Percentiles rank a stretch among this genome's conserved stretches.
Conservation (phyloP, 1,140 invertebrate genomes). For the Heliconius himera region DNA sequence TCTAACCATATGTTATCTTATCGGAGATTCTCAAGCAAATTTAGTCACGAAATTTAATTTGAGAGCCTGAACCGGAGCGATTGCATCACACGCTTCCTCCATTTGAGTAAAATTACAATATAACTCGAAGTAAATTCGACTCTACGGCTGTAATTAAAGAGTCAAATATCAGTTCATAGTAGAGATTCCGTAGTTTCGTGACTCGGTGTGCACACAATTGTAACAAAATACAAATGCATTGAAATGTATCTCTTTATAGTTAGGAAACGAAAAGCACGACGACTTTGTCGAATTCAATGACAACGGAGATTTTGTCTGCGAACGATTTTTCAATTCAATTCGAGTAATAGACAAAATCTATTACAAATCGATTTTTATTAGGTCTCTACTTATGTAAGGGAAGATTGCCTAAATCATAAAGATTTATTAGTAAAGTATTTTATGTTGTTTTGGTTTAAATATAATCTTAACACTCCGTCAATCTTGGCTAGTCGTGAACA, state of each 20-base stretch:
- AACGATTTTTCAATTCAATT: not conserved
- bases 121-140: constrained; percentile 19
- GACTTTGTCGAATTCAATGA: constrained; percentile 29
- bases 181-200: constrained; percentile 28
- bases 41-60: constrained; percentile 39
- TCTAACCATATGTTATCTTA: constrained; percentile 26
- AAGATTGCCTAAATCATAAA: not conserved
- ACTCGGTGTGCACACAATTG: constrained; percentile 29
- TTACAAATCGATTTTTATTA: not conserved
- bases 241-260: constrained; percentile 36
- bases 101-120: constrained; percentile 14
- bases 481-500: no score
- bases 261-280: constrained; percentile 29
- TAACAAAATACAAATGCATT: constrained; percentile 24
- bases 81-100: constrained; percentile 34
- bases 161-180: constrained; percentile 3
- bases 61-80: constrained; percentile 25
- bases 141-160: constrained; percentile 20
- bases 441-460: not conserved
- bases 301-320: constrained; percentile 3
- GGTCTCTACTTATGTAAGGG: not conserved
- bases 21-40: constrained; percentile 26
- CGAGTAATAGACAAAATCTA: not conserved
- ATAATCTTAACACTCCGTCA: not conserved
- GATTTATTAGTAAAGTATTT: not conserved